Evolutionary conservation across 2,888 invertebrate genomes (phyloP), one percentile per base, ranked within the genome.

Genomic region (Ellobium chinense): DNA sequence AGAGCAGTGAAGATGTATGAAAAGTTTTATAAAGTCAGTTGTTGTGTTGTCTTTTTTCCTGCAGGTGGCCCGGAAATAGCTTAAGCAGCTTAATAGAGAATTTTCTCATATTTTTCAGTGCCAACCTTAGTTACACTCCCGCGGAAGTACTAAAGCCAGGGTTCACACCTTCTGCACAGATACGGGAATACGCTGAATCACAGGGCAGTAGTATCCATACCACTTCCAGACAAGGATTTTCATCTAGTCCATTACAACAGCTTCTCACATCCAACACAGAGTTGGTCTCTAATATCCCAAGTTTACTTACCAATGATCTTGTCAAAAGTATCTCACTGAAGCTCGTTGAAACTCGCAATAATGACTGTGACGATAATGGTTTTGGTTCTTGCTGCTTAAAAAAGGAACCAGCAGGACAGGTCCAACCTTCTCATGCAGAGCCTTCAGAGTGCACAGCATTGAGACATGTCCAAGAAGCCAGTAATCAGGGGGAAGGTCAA

Each of bases 71-170:
- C n/a, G n/a, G n/a, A n/a, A n/a, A n/a, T n/a, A n/a, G n/a, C n/a
- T n/a, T n/a, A n/a, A n/a, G n/a, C n/a, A n/a, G n/a, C n/a, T n/a
- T n/a, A n/a, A n/a, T n/a, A n/a, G n/a, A n/a, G n/a, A n/a, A n/a
- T n/a, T n/a, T n/a, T n/a, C n/a, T n/a, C n/a, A n/a, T n/a, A n/a
- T 60, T 14, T 68, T 68, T 39, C 68, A 77, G 77, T 58, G 68
- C 77, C 34, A 56, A 27, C 0, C 21, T 77, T 21, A 77, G 58
- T 29, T 68, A 58, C 31, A 31, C 18, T 9, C 46, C 69, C 2
- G n/a, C 9, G 14, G 46, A 54, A 2, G 18, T 37, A 3, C 7
- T 36, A 0, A n/a, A 29, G 14, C 37, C 74, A n/a, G 39, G 37
- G 63, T 7, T 14, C 1, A 21, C 34, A 46, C 24, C 58, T 21